phyloP scores from a whole-genome alignment of 1,140 invertebrate genomes.

The Hyposmocoma kahamanoa region DNA sequence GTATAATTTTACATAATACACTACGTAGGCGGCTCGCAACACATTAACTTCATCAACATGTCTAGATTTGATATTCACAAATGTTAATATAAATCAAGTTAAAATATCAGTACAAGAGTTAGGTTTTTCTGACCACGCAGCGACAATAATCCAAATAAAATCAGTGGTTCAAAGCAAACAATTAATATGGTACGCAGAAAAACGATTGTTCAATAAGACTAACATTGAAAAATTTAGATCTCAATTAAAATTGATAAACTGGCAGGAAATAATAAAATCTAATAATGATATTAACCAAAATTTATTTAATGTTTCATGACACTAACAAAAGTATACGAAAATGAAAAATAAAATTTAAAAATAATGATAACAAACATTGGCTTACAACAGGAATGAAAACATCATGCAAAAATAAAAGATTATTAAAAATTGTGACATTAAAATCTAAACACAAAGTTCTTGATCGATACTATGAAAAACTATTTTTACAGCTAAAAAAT shows the following conservation, averaged over 20 bases:
- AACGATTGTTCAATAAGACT: neutral
- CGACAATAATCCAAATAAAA: neutral
- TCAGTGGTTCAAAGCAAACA: neutral
- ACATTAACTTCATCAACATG: no score
- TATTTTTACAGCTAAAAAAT: no score
- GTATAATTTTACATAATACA: neutral
- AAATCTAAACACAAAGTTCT: neutral
- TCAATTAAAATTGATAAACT: neutral
- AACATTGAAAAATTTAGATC: neutral
- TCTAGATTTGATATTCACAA: slow-evolving; percentile 2
- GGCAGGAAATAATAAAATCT: neutral
- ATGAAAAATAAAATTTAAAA: neutral
- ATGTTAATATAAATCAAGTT: neutral
- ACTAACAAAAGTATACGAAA: neutral
- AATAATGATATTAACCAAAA: slow-evolving; percentile 2
- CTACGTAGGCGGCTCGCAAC: neutral
- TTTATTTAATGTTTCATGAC: neutral
- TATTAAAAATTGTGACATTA: neutral
- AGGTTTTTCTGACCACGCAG: neutral
- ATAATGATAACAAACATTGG: neutral
- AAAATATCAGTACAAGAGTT: neutral
- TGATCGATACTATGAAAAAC: neutral
- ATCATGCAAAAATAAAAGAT: neutral
- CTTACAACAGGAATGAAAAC: neutral
- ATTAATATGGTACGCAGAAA: neutral